Conservation (phyloP, 2,888 invertebrate species). For the Apamea anceps region DNA sequence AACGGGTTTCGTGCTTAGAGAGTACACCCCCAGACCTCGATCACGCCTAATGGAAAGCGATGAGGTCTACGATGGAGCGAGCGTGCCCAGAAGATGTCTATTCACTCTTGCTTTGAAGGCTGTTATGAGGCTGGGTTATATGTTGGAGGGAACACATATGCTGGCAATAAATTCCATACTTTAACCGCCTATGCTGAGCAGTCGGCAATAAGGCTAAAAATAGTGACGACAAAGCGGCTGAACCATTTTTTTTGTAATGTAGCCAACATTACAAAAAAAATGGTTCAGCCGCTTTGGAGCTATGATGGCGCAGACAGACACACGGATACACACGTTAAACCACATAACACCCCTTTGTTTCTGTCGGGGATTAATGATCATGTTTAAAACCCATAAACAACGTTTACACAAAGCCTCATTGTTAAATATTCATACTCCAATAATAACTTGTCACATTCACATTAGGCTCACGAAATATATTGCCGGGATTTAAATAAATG, state of each 20-base stretch:
- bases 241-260: too few species aligned
- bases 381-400: background rate
- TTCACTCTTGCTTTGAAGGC: background rate
- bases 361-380: too few species aligned
- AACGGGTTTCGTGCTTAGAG: background rate
- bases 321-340: too few species aligned
- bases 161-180: background rate
- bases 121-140: background rate
- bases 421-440: constrained; percentile 37
- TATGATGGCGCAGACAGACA: too few species aligned
- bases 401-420: background rate
- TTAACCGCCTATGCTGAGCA: background rate
- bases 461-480: constrained; percentile 40
- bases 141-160: background rate
- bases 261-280: background rate
- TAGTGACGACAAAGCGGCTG: background rate
- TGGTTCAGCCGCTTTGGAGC: too few species aligned
- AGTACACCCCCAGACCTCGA: background rate
- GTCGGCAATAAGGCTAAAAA: background rate
- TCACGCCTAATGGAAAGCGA: background rate
- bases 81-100: background rate
- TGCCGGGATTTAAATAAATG: constrained; percentile 43
- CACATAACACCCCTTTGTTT: too few species aligned
- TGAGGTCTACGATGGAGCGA: background rate
- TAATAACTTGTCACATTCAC: constrained; percentile 42